Evolutionary conservation across 2,797 vertebrate species (phyloP).

Genomic region (Melanitta fusca): DNA sequence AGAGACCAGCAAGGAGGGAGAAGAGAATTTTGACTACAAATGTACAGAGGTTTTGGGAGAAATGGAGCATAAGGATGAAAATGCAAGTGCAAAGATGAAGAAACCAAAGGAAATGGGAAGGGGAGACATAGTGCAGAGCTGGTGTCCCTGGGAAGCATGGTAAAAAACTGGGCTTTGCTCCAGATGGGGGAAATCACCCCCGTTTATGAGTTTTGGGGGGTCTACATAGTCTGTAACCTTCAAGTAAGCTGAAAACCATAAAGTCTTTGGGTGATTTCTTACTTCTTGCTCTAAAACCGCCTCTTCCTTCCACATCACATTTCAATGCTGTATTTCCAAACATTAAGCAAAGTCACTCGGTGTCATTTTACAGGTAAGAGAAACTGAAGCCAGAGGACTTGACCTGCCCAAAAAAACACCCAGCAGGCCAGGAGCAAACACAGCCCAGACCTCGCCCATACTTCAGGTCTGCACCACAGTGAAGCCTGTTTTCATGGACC

Average conservation of each 20-base stretch:
- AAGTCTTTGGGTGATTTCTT: neutral
- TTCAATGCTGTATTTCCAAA: neutral
- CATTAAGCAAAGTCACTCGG: rapidly evolving
- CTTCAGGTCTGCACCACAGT: neutral
- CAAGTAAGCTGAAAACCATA: neutral
- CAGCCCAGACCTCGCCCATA: neutral
- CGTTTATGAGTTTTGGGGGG: neutral
- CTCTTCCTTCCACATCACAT: neutral
- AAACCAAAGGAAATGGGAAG: neutral
- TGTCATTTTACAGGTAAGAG: neutral
- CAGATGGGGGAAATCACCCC: neutral
- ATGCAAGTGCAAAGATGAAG: neutral
- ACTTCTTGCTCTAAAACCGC: neutral
- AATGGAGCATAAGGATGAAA: neutral
- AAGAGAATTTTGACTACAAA: neutral
- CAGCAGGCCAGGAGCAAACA: neutral
- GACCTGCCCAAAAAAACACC: neutral
- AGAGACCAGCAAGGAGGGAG: neutral
- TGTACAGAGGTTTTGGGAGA: neutral
- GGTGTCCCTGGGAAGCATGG: neutral
- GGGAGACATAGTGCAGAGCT: neutral
- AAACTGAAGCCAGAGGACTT: neutral
- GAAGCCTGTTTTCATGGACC: neutral
- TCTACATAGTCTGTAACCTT: neutral
- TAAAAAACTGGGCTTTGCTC: neutral